Base-by-base conservation (phyloP, 2,888 invertebrate species). In the Pristionchus arcanus region DNA sequence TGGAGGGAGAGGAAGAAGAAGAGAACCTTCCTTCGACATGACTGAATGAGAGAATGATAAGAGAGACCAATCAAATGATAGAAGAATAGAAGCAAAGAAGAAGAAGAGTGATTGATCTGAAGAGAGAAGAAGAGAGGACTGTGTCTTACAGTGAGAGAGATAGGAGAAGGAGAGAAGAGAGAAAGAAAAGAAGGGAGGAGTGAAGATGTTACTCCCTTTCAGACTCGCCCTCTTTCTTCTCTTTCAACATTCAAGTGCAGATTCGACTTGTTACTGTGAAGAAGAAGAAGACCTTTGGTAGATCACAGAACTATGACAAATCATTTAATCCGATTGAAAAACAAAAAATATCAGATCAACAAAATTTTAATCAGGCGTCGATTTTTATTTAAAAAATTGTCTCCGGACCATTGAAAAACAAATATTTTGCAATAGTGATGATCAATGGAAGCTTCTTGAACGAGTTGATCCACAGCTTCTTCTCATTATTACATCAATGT, bases 121-220 rank as follows among this genome's bases (percentile, higher is more conserved):
- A 71, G 71, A n/a, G 68, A 68, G 31, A 68, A 71, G 68, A 71
- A 63, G 63, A 63, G 63, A 63, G n/a, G 63, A 63, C 63, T 63
- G 63, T 59, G 59, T 63, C 63, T 63, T 63, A 63, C 63, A 63
- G 63, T 63, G 25, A 63, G n/a, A 63, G n/a, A 63, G 63, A 63
- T 4, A 63, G 34, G 63, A n/a, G 63, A 63, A 63, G n/a, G 63
- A 71, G 71, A 71, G 71, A 34, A 31, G 34, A 34, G 34, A 34
- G 31, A 19, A 71, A 34, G 34, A 31, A n/a, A 63, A n/a, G 71
- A 71, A 16, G 31, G 16, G 34, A 71, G 71, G 31, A 71, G 71
- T 9, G 68, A 59, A 19, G 25, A n/a, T 63, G 63, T 63, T 63
- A 25, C 63, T 63, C 34, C 71, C 71, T 34, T 71, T 71, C 71